Evolutionary conservation across 2,113 vertebrate species (phyloP).

Genomic region (Toxotes chatareus): DNA sequence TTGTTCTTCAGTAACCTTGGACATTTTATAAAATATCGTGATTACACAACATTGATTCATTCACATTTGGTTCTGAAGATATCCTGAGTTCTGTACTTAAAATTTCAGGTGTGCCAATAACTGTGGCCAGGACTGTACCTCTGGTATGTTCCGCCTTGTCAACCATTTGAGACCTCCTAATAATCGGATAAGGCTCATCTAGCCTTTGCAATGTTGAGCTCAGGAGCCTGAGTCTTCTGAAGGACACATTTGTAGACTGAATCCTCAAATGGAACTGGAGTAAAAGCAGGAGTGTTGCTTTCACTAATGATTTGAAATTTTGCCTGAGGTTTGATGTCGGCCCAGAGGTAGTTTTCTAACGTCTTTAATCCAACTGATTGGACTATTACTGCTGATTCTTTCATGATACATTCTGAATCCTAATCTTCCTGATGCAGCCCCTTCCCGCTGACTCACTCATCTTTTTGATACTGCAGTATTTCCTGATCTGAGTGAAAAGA

Average conservation of each 20-base stretch:
- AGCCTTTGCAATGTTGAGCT: not conserved
- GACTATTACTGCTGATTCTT: not conserved
- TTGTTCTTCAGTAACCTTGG: too few species aligned
- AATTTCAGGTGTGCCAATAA: too few species aligned
- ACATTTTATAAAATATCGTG: too few species aligned
- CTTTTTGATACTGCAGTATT: not conserved
- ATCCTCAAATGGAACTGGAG: not conserved
- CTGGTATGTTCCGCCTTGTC: not conserved
- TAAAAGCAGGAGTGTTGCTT: too few species aligned
- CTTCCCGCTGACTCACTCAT: not conserved
- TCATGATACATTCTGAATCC: not conserved
- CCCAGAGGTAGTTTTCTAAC: not conserved
- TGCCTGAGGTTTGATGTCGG: not conserved
- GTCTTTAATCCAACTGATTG: not conserved
- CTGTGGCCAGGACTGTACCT: too few species aligned
- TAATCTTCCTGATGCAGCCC: not conserved
- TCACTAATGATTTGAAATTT: not conserved
- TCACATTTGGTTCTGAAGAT: too few species aligned
- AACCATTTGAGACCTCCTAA: not conserved
- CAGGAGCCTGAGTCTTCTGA: not conserved
- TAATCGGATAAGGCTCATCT: not conserved
- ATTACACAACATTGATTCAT: too few species aligned
- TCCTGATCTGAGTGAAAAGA: not conserved
- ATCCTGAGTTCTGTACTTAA: too few species aligned
- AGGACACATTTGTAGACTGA: not conserved